Conservation (phyloP, 1,140 invertebrate species). For the Steinernema khuongi region DNA sequence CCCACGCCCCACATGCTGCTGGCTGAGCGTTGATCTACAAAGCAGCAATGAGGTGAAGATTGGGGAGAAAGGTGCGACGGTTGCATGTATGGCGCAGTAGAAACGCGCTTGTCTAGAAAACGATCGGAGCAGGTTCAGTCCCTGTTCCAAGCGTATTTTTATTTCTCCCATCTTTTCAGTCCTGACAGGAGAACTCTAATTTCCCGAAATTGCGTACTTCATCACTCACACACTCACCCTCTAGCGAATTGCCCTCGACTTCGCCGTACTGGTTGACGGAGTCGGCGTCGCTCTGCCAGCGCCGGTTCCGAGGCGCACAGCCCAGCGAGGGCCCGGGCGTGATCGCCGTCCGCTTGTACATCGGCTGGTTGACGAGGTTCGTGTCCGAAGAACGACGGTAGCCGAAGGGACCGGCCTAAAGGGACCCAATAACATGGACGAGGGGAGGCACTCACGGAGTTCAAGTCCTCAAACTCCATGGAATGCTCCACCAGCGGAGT, state of each 20-base stretch:
- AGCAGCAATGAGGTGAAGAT: conserved; percentile 63
- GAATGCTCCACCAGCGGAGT: conserved; percentile 81
- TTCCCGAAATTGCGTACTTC: conserved; percentile 17
- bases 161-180: not conserved
- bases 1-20: conserved; percentile 87
- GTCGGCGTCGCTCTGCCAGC: conserved; percentile 55
- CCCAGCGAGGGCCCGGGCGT: conserved; percentile 29
- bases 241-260: conserved; percentile 42
- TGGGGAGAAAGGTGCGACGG: not conserved
- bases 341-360: conserved; percentile 40
- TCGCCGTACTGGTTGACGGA: conserved; percentile 49
- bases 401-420: conserved; percentile 21
- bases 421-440: not conserved
- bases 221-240: not conserved
- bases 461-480: conserved; percentile 43
- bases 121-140: not conserved
- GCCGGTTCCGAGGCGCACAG: conserved; percentile 32
- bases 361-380: conserved; percentile 46
- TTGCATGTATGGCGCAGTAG: not conserved
- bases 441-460: conserved; percentile 28
- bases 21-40: conserved; percentile 82
- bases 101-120: no score
- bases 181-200: not conserved
- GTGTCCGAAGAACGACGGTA: conserved; percentile 53
- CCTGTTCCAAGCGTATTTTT: not conserved